These are phyloP conservation scores for Pandion haliaetus DNA, from an alignment of 2,113 vertebrate genomes.

Conservation along the genomic window DNA sequence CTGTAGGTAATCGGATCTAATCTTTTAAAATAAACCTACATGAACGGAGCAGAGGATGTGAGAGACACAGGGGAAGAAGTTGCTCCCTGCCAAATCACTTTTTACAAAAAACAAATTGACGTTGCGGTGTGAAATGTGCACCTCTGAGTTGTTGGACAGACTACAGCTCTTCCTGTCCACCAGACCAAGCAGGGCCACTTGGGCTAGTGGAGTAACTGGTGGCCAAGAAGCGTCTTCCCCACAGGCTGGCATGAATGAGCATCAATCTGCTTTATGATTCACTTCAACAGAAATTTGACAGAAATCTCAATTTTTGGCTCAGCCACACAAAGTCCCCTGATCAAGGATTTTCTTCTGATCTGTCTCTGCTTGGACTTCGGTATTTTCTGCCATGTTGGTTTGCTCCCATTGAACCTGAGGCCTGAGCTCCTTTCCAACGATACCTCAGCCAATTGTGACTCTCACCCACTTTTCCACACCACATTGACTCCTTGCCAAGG, in stretches of 20 bases:
- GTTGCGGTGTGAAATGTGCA: background rate
- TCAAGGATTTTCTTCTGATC: background rate
- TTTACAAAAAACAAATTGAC: background rate
- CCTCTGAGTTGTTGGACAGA: background rate
- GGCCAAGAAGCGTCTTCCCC: background rate
- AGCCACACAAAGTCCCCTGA: background rate
- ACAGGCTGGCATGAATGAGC: background rate
- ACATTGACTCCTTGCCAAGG: background rate
- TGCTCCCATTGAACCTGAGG: background rate
- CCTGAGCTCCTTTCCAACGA: background rate
- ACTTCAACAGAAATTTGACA: background rate
- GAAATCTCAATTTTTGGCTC: background rate
- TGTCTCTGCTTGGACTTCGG: background rate
- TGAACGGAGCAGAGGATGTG: background rate
- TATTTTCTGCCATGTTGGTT: background rate
- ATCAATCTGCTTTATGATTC: background rate
- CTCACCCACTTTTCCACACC: background rate
- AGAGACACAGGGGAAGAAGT: background rate
- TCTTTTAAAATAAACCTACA: background rate
- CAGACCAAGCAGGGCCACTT: background rate
- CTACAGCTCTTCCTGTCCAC: background rate
- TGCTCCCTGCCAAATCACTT: background rate
- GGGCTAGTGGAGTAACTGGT: background rate
- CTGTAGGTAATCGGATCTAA: background rate
- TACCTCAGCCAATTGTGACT: background rate